Base-by-base conservation (phyloP, 1,140 invertebrate genomes). In the Wiebesia pumilae region DNA sequence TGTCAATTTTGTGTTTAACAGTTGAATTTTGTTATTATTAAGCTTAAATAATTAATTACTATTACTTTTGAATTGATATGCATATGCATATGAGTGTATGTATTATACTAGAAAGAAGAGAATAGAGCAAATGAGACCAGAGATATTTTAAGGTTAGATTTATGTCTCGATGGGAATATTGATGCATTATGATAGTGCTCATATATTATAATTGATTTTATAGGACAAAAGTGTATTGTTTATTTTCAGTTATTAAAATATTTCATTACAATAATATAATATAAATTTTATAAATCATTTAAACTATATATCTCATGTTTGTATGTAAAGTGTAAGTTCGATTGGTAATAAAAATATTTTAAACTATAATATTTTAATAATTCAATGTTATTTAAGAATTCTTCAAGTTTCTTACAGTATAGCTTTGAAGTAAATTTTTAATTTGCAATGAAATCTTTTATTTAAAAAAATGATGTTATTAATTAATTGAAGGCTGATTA, bases 121-220 rank as follows among this genome's bases (percentile, higher is more conserved):
- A 77, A 75, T 82, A 40, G 38, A 85, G 33, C 81, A 12, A 81
- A 10, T 62, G 3, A 81, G 33, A 54, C 38, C 40, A 73, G 65
- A 62, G 19, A 21, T 51, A 85, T 33, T 90, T 89, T 86, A 86
- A 88, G 87, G 90, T 91, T 90, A 91, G 88, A 86, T 90, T 89
- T 30, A 83, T 83, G 69, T 65, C 21, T 85, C 67, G 6, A 54
- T 58, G 83, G 51, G n/a, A 88, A 19, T 58, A 21, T 83, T 58
- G 67, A 62, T 73, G 30, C 77, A 43, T 87, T 84, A 69, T n/a
- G 4, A 51, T 27, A 30, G 0, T 30, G 43, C 14, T 30, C 0
- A 43, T n/a, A 38, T 67, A 83, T 75, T 87, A 51, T 2, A 79
- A 82, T 88, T 84, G 58, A 83, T 40, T 73, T 38, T 38, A 38